Percentiles rank a stretch among this genome's conserved stretches.
Evolutionary conservation across 2,113 vertebrate species (phyloP).

Genomic region (Podarcis raffonei): DNA sequence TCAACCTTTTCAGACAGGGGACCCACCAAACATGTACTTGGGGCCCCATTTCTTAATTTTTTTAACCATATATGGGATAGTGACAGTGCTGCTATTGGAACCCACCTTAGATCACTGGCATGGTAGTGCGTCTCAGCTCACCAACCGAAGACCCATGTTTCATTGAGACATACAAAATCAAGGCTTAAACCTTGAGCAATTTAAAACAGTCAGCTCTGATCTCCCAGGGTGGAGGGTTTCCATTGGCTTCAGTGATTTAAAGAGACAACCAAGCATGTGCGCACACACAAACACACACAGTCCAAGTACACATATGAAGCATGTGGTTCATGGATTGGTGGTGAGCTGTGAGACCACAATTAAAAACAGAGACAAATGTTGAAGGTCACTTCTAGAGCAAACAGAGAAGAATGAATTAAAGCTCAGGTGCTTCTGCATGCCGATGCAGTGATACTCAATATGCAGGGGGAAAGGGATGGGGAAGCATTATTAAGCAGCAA

Average conservation of each 20-base stretch:
- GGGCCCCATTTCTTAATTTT: no score
- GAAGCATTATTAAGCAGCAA: conserved; percentile 1
- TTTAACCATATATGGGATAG: no score
- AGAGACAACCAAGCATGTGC: no score
- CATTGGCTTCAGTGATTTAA: neutral
- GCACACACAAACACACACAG: no score
- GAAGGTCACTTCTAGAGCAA: neutral
- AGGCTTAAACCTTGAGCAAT: neutral
- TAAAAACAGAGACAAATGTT: neutral
- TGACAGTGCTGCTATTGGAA: no score
- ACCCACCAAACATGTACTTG: no score
- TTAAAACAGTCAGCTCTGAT: neutral
- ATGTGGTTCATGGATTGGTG: neutral
- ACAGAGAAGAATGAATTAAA: neutral
- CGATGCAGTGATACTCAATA: neutral
- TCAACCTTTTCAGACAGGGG: no score
- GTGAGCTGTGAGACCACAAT: neutral
- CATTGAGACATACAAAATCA: neutral
- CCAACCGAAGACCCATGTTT: no score
- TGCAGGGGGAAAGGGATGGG: neutral
- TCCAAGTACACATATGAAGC: neutral
- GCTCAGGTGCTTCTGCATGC: neutral
- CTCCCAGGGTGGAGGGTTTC: neutral
- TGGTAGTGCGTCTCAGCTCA: no score
- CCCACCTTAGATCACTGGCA: no score